phyloP scores from a whole-genome alignment of 2,113 vertebrate genomes.

The Oryzias melastigma region DNA sequence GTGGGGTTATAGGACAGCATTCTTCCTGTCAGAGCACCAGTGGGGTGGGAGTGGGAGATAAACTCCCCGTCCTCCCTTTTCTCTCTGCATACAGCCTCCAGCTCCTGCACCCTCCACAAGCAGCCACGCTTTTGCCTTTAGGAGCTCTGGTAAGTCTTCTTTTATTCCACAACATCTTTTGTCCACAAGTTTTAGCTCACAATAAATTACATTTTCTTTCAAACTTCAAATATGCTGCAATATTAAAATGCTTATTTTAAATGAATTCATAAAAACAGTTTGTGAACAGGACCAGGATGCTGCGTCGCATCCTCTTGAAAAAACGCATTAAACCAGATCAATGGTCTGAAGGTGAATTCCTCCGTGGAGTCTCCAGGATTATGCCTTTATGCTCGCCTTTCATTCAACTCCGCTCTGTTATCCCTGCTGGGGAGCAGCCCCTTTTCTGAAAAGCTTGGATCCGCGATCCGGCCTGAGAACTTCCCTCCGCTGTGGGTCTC shows the following conservation, averaged over 20 bases:
- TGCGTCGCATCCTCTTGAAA: conserved; percentile 4
- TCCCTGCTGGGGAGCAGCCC: conserved; percentile 28
- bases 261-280: background rate
- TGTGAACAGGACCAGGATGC: conserved; percentile 20
- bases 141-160: conserved; percentile 40
- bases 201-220: no score
- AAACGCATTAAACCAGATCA: conserved; percentile 20
- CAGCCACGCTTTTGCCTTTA: conserved; percentile 1
- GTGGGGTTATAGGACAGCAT: conserved; percentile 43
- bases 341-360: conserved; percentile 28
- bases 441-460: conserved; percentile 18
- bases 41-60: conserved; percentile 17
- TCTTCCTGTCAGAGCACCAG: conserved; percentile 33
- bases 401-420: conserved; percentile 46
- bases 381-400: conserved; percentile 47
- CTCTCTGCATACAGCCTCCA: conserved; percentile 15
- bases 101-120: conserved; percentile 16
- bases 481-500: conserved; percentile 30
- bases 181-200: no score
- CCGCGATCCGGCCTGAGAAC: conserved; percentile 49
- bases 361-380: conserved; percentile 46
- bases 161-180: background rate
- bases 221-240: conserved; percentile 1
- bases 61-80: conserved; percentile 19
- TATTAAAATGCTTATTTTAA: background rate